A percentile compares a stretch with the other conserved stretches of the same genome.
Conservation (phyloP, 2,797 vertebrate genomes). For the Kryptolebias ocellatus region DNA sequence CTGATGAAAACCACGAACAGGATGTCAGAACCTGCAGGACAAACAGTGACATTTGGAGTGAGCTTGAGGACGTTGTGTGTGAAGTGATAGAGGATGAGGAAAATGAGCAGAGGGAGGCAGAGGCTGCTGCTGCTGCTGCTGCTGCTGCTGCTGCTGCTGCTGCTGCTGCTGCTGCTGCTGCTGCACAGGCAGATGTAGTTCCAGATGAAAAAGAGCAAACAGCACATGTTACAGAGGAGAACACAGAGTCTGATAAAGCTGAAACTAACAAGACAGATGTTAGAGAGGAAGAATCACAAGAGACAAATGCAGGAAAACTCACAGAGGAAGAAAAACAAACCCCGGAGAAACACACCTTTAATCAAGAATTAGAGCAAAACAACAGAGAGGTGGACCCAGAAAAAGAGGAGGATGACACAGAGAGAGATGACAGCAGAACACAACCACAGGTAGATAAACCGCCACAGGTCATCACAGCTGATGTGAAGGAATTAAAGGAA, state of each 20-base stretch:
- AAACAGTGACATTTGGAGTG: constrained; percentile 39
- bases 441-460: constrained; percentile 6
- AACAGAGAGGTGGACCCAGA: constrained; percentile 17
- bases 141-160: too few species aligned
- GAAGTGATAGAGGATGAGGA: constrained; percentile 62
- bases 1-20: constrained; percentile 20
- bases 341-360: neutral
- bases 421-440: neutral
- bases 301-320: neutral
- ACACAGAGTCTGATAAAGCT: constrained; percentile 6
- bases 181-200: neutral
- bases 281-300: constrained; percentile 10
- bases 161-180: neutral
- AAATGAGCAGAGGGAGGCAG: constrained; percentile 6
- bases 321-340: constrained; percentile 5
- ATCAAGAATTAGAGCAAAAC: constrained; percentile 9
- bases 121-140: too few species aligned
- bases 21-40: neutral
- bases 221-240: constrained; percentile 17
- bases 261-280: constrained; percentile 16
- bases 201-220: constrained; percentile 25
- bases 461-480: neutral
- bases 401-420: constrained; percentile 9
- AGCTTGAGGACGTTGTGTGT: constrained; percentile 51
- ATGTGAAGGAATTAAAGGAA: neutral